Base-by-base conservation (phyloP, 2,888 invertebrate species). In the Plagodis dolabraria region DNA sequence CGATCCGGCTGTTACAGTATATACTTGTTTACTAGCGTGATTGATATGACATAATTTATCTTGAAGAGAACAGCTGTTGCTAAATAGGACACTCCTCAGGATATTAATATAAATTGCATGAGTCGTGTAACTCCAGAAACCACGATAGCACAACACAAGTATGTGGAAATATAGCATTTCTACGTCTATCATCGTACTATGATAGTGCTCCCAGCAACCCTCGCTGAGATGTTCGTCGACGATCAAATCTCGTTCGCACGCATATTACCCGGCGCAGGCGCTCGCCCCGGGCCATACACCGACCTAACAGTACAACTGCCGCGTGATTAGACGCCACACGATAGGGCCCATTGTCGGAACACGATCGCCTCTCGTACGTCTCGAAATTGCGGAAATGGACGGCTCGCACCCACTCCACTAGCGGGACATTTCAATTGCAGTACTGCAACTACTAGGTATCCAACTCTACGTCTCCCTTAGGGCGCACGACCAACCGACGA, bases 281-380 rank as follows among this genome's bases (percentile, higher is more conserved):
- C 80, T 68, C 64, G 81, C 89, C 85, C 76, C 77, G 68, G 85
- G 89, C 86, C 70, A 75, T 77, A 79, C 83, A 77, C 76, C 82
- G 80, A 86, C 83, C 86, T 89, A 89, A 89, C 89, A 86, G 90
- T 90, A 92, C 86, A 77, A 82, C 80, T 77, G 82, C 78, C 76
- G 79, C 85, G 86, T 90, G 92, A 92, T 92, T 92, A 92, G 91
- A 90, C 92, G 87, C 86, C 89, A 87, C 89, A 88, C 89, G 89
- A 92, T 92, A 90, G 87, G 80, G 85, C 81, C 89, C 79, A 91
- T 92, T 92, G 92, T 92, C 91, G 86, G 89, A 84, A 87, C 90
- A 90, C 89, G 88, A 91, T 92, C 85, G 83, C 85, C 87, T 86
- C 84, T 84, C 85, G 86, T 87, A 85, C 87, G 86, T 88, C 86